These are phyloP conservation scores for Euplagia quadripunctaria DNA, from an alignment of 2,888 invertebrate genomes.

Conservation along the genomic window DNA sequence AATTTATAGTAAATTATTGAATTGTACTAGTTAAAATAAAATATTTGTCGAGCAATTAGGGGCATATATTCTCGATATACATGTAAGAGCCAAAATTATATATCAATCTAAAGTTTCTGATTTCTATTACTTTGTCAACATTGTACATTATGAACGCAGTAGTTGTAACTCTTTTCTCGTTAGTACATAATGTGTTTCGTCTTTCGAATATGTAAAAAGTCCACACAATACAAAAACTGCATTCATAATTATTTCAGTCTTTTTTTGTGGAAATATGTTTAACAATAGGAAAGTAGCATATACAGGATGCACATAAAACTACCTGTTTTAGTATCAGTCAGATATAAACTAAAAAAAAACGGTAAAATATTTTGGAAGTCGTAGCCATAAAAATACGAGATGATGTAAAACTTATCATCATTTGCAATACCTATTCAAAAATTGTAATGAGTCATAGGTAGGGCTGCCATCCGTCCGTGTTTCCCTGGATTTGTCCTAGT, in stretches of 20 bases:
- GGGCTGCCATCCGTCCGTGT: too few species aligned
- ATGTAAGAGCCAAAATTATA: slow-evolving; percentile 18
- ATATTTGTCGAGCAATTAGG: slow-evolving; percentile 13
- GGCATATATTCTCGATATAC: slow-evolving; percentile 30
- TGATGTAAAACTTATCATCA: too few species aligned
- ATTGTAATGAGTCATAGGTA: too few species aligned
- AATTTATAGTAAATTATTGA: neutral
- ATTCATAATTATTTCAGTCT: neutral
- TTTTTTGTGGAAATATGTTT: too few species aligned
- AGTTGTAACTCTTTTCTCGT: neutral
- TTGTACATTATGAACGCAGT: neutral
- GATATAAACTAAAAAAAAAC: too few species aligned
- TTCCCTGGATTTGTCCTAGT: too few species aligned
- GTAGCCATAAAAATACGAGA: too few species aligned
- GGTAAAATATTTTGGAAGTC: too few species aligned
- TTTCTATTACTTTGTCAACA: slow-evolving; percentile 2
- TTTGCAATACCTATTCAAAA: too few species aligned
- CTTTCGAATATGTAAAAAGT: neutral
- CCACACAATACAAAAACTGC: neutral
- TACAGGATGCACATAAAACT: too few species aligned
- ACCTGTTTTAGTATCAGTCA: too few species aligned
- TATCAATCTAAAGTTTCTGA: slow-evolving; percentile 32
- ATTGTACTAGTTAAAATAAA: neutral
- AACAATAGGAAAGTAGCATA: too few species aligned
- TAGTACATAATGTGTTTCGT: neutral